Conservation (phyloP, 2,888 invertebrate species). For the Apamea monoglypha region DNA sequence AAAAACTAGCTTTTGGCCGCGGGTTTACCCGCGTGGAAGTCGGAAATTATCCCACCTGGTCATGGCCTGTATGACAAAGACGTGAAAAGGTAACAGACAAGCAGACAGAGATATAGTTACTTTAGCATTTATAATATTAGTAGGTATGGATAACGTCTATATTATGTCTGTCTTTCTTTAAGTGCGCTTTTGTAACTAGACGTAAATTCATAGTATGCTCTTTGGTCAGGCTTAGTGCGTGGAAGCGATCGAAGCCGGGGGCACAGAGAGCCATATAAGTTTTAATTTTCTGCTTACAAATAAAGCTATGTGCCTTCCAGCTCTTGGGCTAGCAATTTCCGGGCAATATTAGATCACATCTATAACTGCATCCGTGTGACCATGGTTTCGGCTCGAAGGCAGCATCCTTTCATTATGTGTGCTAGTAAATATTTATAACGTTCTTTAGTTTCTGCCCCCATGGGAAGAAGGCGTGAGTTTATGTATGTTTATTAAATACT, state of each 20-base stretch:
- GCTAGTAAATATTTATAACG: not conserved
- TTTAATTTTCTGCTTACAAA: constrained; percentile 11
- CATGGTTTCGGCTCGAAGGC: constrained; percentile 7
- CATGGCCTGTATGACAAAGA: not conserved
- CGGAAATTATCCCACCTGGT: not conserved
- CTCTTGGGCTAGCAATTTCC: constrained; percentile 13
- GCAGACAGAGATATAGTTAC: not conserved
- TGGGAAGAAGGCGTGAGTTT: not conserved
- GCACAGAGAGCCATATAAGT: not conserved
- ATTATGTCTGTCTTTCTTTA: not conserved
- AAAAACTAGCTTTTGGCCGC: not conserved
- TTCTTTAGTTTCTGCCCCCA: not conserved
- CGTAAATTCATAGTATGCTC: not conserved
- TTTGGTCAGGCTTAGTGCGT: not conserved
- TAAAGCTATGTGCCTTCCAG: constrained; percentile 5
- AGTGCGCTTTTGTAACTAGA: not conserved
- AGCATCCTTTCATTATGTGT: not conserved
- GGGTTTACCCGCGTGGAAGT: not conserved
- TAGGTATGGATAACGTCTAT: not conserved
- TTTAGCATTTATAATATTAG: not conserved
- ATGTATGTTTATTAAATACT: not conserved
- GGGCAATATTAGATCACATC: constrained; percentile 15
- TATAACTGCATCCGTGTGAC: not conserved
- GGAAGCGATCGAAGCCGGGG: not conserved
- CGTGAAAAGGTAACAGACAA: not conserved